Evolutionary conservation across 2,113 vertebrate species (phyloP).

Genomic region (Dissostichus mawsoni): DNA sequence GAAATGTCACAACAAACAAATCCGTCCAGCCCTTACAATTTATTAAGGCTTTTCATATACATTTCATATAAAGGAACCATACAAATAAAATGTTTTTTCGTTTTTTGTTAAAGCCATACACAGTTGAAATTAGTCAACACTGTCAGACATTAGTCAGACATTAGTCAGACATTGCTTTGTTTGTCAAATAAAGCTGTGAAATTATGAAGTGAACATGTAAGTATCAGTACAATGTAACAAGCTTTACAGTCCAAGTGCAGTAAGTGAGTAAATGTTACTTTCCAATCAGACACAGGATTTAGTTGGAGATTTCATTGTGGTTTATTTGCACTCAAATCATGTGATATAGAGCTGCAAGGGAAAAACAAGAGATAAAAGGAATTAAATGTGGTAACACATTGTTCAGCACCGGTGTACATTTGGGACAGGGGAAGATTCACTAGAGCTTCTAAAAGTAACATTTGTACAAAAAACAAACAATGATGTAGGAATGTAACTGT

Average conservation of each 20-base stretch:
- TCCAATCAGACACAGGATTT: constrained; percentile 28
- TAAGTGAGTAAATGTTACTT: background rate
- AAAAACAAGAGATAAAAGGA: constrained; percentile 50
- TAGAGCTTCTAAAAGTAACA: constrained; percentile 36
- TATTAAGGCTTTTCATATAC: too few species aligned
- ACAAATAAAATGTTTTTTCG: too few species aligned
- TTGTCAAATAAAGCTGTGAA: background rate
- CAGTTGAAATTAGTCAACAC: too few species aligned
- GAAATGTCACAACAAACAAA: background rate
- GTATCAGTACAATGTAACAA: background rate
- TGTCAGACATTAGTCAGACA: too few species aligned
- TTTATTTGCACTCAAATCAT: constrained; percentile 82
- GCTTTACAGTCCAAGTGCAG: background rate
- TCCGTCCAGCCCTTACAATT: background rate
- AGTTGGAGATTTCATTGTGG: constrained; percentile 58
- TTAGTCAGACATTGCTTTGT: too few species aligned
- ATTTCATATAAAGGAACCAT: too few species aligned
- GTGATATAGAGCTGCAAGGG: constrained; percentile 76
- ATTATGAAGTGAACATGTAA: background rate
- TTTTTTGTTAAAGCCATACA: too few species aligned
- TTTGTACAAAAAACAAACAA: constrained; percentile 13
- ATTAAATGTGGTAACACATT: constrained; percentile 64
- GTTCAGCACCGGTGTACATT: constrained; percentile 75
- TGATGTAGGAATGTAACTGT: constrained; percentile 1
- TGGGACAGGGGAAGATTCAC: constrained; percentile 26